Base-by-base conservation (phyloP, 1,140 invertebrate genomes). In the Philopotamus ludificatus region DNA sequence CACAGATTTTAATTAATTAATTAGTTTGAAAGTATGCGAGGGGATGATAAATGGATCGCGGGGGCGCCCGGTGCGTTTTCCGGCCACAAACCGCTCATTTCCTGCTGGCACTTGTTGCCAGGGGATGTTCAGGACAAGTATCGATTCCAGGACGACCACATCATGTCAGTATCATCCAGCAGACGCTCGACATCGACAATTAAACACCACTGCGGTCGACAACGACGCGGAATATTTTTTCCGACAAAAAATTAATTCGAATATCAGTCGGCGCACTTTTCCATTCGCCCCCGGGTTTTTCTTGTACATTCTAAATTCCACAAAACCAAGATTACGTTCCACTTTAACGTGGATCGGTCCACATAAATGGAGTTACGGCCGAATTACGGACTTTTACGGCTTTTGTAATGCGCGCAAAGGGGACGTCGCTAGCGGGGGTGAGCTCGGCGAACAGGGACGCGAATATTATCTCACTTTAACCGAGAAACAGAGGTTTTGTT, bases 351-450 rank as follows among this genome's bases (percentile, higher is more conserved):
- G 63, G 63, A 65, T 65, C 50, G 50, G 50, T 65, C 63, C 63
- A 65, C 63, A 65, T 65, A 65, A 65, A 65, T 65, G 63, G 63
- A 58, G 50, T 65, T 65, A 65, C 50, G 63, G 63, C 51, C 63
- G 51, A 65, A 53, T 65, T 50, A 41, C 50, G 61, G 61, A 63
- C 41, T 54, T 63, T 63, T 63, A 63, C 61, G 61, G 60, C 50
- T 54, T 54, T 63, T 63, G 61, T 54, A 26, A 47, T 26, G 51
- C 25, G 63, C 26, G 44, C 18, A 54, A 58, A 45, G 44, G 54
- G 53, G 63, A 58, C 25, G 63, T 7, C 1, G 15, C 1, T 12
- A 15, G 15, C 8, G 25, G 25, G n/a, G 4, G 15, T 39, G 16
- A 15, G 25, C 10, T 22, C 18, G 22, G 21, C 16, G 12, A 54